phyloP scores from a whole-genome alignment of 2,113 vertebrate genomes.

The Oenanthe melanoleuca region DNA sequence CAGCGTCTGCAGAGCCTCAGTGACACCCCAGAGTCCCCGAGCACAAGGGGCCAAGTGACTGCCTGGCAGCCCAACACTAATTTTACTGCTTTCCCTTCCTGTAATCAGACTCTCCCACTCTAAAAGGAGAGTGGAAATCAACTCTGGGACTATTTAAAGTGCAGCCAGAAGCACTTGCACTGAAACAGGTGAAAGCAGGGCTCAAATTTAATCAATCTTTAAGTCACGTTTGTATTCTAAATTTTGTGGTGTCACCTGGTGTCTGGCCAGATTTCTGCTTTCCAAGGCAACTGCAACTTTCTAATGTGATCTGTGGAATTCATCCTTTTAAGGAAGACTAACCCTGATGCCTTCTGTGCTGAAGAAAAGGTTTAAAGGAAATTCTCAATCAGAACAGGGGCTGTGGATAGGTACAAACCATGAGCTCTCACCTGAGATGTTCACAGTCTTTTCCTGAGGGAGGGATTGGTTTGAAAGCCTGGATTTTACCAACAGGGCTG shows the following conservation, averaged over 20 bases:
- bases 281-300: neutral
- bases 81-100: conserved; percentile 40
- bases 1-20: neutral
- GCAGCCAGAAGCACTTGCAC: neutral
- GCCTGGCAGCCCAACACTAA: neutral
- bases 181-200: conserved; percentile 47
- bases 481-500: neutral
- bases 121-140: conserved; percentile 61
- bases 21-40: neutral
- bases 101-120: conserved; percentile 66
- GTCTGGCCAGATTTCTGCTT: neutral
- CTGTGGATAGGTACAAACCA: neutral
- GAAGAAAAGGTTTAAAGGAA: neutral
- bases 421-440: neutral
- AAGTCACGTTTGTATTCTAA: neutral
- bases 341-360: neutral
- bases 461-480: neutral
- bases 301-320: neutral
- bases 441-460: neutral
- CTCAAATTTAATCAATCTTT: neutral
- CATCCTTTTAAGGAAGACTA: neutral
- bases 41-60: neutral
- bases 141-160: conserved; percentile 65
- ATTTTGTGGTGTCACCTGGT: neutral
- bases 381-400: neutral